Percentiles rank a stretch among this genome's conserved stretches.
Conservation (phyloP, 2,797 vertebrate species). For the Sebastes kiyomatsui region DNA sequence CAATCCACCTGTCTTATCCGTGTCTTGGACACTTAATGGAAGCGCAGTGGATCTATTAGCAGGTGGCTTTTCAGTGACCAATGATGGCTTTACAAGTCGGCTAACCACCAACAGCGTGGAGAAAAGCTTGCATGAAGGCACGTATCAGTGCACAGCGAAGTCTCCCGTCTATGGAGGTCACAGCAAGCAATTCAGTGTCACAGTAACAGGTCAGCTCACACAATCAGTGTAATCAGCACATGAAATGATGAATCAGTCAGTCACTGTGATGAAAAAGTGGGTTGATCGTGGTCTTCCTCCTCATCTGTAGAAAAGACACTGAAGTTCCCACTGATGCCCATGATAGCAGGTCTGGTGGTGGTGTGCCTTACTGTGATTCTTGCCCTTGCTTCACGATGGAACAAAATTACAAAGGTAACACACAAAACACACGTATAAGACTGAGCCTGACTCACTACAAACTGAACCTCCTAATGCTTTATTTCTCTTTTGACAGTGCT, state of each 20-base stretch:
- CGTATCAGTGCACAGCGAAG: constrained; percentile 80
- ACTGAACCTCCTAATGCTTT: constrained; percentile 7
- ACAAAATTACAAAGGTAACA: constrained; percentile 79
- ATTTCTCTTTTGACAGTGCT: constrained; percentile 75
- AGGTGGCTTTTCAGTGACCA: constrained; percentile 68
- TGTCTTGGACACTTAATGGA: constrained; percentile 84
- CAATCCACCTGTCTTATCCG: constrained; percentile 83
- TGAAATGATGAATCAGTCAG: not conserved
- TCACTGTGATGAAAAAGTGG: not conserved
- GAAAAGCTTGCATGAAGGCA: constrained; percentile 80
- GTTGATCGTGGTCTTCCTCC: constrained; percentile 4
- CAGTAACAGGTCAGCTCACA: constrained; percentile 84
- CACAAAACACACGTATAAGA: not conserved
- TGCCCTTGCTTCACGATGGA: constrained; percentile 82
- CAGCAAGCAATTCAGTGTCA: constrained; percentile 81
- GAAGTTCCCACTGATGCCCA: constrained; percentile 82
- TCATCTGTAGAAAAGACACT: constrained; percentile 77
- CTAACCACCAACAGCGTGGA: constrained; percentile 70
- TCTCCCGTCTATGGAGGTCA: constrained; percentile 42
- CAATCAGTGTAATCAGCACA: not conserved
- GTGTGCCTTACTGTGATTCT: constrained; percentile 82
- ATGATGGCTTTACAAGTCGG: constrained; percentile 71
- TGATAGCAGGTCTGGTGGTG: constrained; percentile 88
- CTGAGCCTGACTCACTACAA: not conserved
- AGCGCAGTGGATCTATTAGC: constrained; percentile 69